phyloP scores from a whole-genome alignment of 2,113 vertebrate species.

The Galeopterus variegatus region DNA sequence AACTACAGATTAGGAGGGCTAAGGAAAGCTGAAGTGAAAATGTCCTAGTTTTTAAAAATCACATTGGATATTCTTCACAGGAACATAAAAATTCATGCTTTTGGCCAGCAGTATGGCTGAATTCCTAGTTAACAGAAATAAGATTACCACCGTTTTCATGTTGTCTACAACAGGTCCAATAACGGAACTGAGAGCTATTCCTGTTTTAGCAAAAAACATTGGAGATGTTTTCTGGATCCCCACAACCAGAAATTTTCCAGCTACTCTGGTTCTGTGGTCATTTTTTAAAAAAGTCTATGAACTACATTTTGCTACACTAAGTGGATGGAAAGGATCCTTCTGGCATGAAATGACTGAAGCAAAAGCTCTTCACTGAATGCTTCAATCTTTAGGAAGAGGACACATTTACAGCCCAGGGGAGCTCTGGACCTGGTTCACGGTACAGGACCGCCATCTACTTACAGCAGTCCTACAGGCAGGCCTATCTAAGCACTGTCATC shows the following conservation, averaged over 20 bases:
- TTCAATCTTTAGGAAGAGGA: neutral
- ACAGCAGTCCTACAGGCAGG: neutral
- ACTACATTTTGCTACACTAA: neutral
- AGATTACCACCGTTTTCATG: neutral
- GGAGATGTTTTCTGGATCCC: neutral
- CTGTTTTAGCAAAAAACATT: neutral
- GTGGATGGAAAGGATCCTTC: neutral
- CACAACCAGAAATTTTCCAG: neutral
- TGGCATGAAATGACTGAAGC: neutral
- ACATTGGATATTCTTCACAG: neutral
- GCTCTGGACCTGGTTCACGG: neutral
- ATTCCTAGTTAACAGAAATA: constrained; percentile 1
- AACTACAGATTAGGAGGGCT: neutral
- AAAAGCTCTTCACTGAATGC: neutral
- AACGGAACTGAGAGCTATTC: neutral
- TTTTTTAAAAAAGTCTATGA: neutral
- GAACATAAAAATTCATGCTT: neutral
- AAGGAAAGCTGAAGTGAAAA: neutral
- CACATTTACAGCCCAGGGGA: neutral
- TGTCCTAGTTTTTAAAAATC: neutral
- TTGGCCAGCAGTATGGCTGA: neutral
- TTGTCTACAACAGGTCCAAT: neutral
- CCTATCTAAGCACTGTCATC: neutral
- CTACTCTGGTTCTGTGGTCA: neutral
- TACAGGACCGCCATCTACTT: neutral